Conservation (phyloP, 2,113 vertebrate species). For the Pardalotus punctatus region DNA sequence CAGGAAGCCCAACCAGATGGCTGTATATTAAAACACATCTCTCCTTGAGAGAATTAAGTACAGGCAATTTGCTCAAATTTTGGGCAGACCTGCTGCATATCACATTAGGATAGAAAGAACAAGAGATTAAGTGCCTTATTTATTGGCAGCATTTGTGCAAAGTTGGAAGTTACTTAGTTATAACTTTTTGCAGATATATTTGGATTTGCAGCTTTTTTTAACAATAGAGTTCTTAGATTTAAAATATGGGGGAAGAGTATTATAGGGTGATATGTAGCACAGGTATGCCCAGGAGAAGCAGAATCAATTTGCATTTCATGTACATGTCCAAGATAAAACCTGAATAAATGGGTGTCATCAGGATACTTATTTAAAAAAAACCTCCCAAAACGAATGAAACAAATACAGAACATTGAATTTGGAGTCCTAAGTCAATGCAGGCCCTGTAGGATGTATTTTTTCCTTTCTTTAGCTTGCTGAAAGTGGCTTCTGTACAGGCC, state of each 20-base stretch:
- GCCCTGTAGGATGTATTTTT: constrained; percentile 13
- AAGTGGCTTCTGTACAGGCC: constrained; percentile 95
- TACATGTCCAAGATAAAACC: neutral
- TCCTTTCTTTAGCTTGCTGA: constrained; percentile 86
- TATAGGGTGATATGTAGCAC: neutral
- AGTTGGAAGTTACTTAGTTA: constrained; percentile 54
- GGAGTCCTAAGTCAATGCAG: neutral
- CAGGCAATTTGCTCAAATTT: constrained; percentile 73
- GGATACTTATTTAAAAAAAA: neutral
- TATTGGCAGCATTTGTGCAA: constrained; percentile 67
- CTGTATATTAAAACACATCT: constrained; percentile 82
- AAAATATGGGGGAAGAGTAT: neutral
- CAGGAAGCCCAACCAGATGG: constrained; percentile 86
- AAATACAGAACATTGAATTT: neutral
- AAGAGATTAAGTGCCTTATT: constrained; percentile 68
- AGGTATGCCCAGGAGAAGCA: neutral
- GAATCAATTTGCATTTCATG: neutral
- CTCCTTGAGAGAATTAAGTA: constrained; percentile 82
- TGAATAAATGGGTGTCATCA: neutral
- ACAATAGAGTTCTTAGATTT: neutral
- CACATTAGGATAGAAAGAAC: constrained; percentile 56
- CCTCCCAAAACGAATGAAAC: neutral
- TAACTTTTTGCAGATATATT: constrained; percentile 18
- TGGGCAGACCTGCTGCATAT: constrained; percentile 72
- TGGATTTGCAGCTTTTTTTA: neutral